A percentile compares a stretch with the other conserved stretches of the same genome.
Conservation (phyloP, 2,888 invertebrate species). For the Temnothorax ravouxi region DNA sequence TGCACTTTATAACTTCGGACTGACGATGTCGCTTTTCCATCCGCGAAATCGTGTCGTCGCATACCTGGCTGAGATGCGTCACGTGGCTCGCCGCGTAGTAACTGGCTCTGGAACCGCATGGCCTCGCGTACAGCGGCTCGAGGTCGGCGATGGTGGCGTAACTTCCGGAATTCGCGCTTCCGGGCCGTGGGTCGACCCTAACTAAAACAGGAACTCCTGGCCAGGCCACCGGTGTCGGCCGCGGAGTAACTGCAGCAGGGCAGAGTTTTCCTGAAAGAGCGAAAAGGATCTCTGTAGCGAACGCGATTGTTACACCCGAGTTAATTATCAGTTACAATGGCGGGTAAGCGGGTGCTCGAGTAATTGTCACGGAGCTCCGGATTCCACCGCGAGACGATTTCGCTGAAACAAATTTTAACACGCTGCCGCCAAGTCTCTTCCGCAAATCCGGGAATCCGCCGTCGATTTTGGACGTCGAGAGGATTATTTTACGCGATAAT, state of each 20-base stretch:
- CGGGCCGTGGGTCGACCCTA: constrained; percentile 91
- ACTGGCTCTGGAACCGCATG: constrained; percentile 89
- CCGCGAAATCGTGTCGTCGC: constrained; percentile 66
- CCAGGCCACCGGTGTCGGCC: constrained; percentile 91
- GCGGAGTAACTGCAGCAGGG: constrained; percentile 91
- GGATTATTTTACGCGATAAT: constrained; percentile 12
- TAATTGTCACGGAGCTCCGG: constrained; percentile 45
- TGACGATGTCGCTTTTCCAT: neutral
- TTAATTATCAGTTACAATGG: constrained; percentile 71
- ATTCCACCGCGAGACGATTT: neutral
- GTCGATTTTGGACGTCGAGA: neutral
- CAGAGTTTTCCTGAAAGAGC: constrained; percentile 83
- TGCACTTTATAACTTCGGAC: neutral
- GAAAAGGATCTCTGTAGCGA: constrained; percentile 37
- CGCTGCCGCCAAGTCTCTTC: neutral
- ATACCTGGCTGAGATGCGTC: constrained; percentile 91
- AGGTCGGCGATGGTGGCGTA: constrained; percentile 95
- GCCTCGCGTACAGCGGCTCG: constrained; percentile 87
- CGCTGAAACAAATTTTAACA: constrained; percentile 35
- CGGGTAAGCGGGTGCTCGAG: constrained; percentile 4
- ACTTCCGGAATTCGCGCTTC: constrained; percentile 92
- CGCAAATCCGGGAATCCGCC: neutral
- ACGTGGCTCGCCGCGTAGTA: constrained; percentile 94
- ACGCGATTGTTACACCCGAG: constrained; percentile 64
- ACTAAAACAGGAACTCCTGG: constrained; percentile 91